Percentiles rank a stretch among this genome's conserved stretches.
Conservation (phyloP, 2,113 vertebrate species). For the Boulengeromyrus knoepffleri region DNA sequence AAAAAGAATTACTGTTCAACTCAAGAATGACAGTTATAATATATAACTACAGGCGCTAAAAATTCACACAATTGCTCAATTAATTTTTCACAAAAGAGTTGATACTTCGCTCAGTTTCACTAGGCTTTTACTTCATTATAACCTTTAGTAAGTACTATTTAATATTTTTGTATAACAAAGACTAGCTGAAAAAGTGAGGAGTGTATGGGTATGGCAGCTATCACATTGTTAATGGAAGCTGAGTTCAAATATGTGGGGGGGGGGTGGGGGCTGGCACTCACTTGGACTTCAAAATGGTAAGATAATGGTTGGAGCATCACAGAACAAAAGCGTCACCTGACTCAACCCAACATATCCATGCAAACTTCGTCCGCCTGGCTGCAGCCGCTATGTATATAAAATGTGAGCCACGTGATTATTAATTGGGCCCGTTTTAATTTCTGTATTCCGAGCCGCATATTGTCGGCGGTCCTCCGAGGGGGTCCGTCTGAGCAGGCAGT, state of each 20-base stretch:
- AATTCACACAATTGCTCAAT: neutral
- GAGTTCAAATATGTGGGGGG: constrained; percentile 31
- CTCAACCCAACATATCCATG: constrained; percentile 20
- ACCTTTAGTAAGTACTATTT: constrained; percentile 51
- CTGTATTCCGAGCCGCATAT: constrained; percentile 94
- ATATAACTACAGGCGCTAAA: neutral
- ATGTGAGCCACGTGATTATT: constrained; percentile 99
- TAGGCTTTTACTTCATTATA: neutral
- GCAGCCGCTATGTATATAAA: constrained; percentile 73
- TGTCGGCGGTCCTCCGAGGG: constrained; percentile 93
- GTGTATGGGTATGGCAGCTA: constrained; percentile 41
- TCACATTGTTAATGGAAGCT: constrained; percentile 54
- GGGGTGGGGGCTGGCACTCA: constrained; percentile 6
- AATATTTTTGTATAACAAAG: constrained; percentile 52
- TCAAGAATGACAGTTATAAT: neutral
- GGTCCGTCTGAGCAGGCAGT: constrained; percentile 93
- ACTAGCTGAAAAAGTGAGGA: constrained; percentile 42
- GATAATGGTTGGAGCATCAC: constrained; percentile 36
- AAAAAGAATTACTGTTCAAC: neutral
- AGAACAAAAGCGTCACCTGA: neutral
- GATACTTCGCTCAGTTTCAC: neutral
- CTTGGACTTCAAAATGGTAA: constrained; percentile 46
- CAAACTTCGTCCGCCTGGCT: constrained; percentile 50
- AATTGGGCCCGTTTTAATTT: constrained; percentile 98
- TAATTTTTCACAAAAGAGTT: neutral